Conservation (phyloP, 2,888 invertebrate genomes). For the Masnerella sp. region DNA sequence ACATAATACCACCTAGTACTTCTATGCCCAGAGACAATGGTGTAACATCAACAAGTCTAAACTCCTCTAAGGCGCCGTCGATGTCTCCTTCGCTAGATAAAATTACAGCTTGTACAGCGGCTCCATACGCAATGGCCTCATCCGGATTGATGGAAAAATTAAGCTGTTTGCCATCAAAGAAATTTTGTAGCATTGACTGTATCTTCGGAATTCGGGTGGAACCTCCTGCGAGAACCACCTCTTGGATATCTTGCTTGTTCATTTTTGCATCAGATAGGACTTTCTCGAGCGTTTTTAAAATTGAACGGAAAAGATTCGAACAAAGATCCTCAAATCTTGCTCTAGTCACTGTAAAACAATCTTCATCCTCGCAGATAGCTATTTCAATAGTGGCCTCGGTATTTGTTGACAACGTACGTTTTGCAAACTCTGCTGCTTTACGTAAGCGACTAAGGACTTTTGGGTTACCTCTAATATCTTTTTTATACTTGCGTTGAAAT, state of each 20-base stretch:
- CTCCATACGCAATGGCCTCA: slow-evolving; percentile 98
- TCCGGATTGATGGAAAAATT: slow-evolving; percentile 99
- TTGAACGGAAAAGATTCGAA: slow-evolving; percentile 90
- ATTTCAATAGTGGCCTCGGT: slow-evolving; percentile 77
- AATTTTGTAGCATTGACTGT: slow-evolving; percentile 96
- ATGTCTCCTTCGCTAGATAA: slow-evolving; percentile 75
- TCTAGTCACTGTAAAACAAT: slow-evolving; percentile 82
- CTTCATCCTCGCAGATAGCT: slow-evolving; percentile 81
- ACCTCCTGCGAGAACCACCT: slow-evolving; percentile 90
- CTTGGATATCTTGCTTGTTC: slow-evolving; percentile 86
- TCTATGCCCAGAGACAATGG: slow-evolving; percentile 95
- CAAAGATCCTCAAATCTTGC: slow-evolving; percentile 97
- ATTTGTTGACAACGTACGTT: slow-evolving; percentile 75
- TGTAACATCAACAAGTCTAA: slow-evolving; percentile 92
- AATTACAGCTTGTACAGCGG: slow-evolving; percentile 97
- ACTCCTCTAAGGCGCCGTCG: slow-evolving; percentile 85
- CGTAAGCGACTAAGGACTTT: slow-evolving; percentile 73
- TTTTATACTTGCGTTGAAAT: slow-evolving; percentile 76
- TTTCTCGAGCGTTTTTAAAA: slow-evolving; percentile 98
- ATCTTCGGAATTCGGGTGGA: slow-evolving; percentile 94
- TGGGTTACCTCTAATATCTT: slow-evolving; percentile 75
- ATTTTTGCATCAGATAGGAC: slow-evolving; percentile 96
- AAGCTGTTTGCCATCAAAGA: slow-evolving; percentile 97
- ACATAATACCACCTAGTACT: slow-evolving; percentile 96
- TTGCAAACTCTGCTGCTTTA: slow-evolving; percentile 77